phyloP scores from a whole-genome alignment of 2,888 invertebrate species.

The Apotomis capreana region DNA sequence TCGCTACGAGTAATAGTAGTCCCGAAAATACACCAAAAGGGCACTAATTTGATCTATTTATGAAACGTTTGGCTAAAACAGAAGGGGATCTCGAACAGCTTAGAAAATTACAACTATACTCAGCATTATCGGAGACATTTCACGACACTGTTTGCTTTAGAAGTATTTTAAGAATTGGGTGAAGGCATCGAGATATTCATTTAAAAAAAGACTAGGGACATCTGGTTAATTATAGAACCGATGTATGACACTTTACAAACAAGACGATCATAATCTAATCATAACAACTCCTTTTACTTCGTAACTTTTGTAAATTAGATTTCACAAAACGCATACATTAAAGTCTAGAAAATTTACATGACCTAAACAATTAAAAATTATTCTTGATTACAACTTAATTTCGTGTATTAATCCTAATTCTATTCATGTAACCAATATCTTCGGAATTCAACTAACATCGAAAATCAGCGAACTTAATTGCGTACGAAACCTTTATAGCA shows the following conservation, averaged over 20 bases:
- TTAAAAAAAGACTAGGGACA: constrained; percentile 1
- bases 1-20: too few relatives aligned
- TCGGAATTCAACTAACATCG: constrained; percentile 12
- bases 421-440: not conserved
- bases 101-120: not conserved
- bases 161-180: constrained; percentile 18
- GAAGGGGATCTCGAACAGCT: too few relatives aligned
- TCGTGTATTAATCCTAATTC: not conserved
- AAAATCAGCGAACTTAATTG: not conserved
- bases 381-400: too few relatives aligned
- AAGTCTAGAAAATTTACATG: not conserved
- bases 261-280: not conserved
- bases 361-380: too few relatives aligned
- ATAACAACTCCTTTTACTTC: not conserved
- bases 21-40: too few relatives aligned
- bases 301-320: not conserved
- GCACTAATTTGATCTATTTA: too few relatives aligned
- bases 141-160: not conserved
- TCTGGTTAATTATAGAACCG: constrained; percentile 3
- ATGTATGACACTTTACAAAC: not conserved
- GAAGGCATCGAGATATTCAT: constrained; percentile 1
- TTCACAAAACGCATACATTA: not conserved
- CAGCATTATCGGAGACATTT: not conserved
- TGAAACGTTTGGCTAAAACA: too few relatives aligned
- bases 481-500: constrained; percentile 3